Base-by-base conservation (phyloP, 2,113 vertebrate genomes). In the Pachyramphus minor region DNA sequence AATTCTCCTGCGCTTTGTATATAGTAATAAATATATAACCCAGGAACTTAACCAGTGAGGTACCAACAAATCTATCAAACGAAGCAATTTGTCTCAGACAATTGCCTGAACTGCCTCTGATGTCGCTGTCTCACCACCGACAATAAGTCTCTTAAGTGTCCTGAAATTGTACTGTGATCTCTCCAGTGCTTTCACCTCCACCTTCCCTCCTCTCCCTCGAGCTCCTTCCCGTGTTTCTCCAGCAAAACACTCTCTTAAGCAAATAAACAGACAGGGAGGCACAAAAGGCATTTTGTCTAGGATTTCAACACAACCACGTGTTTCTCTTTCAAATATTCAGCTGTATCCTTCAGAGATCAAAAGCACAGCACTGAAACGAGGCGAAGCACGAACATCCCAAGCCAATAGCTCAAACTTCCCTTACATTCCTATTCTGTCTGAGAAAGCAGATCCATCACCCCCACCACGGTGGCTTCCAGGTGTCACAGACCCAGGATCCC, bases 261-360 rank as follows among this genome's bases (percentile, higher is more conserved):
- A 97, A 96, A 95, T 75, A 97, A 96, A 95, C 93, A 87, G 5
- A 55, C 94, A 83, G 91, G 91, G 90, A 93, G 55, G 75, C 89
- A 95, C 94, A 96, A 91, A 94, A 89, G 67, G 90, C 89, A 80
- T 91, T 91, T 96, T 94, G 84, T 91, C 73, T 74, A 62, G 45
- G 82, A 80, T 93, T 88, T 88, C 95, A 94, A 80, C 64, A 39
- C 84, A 83, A 17, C 81, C 68, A 42, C 14, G 1, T 58, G 79
- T 55, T 90, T 92, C 90, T 93, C 85, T 86, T 90, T 94, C 92
- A 94, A 76, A 93, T 88, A 84, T 81, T 92, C 95, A 84, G 76
- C 92, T 53, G 44, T 62, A 86, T 59, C 95, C 85, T 93, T 86
- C 85, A 74, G 88, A 92, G 85, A 94, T 88, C 76, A 78, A 81